Evolutionary conservation across 1,140 invertebrate genomes (phyloP).

Genomic region (Drosophila lacertosa): DNA sequence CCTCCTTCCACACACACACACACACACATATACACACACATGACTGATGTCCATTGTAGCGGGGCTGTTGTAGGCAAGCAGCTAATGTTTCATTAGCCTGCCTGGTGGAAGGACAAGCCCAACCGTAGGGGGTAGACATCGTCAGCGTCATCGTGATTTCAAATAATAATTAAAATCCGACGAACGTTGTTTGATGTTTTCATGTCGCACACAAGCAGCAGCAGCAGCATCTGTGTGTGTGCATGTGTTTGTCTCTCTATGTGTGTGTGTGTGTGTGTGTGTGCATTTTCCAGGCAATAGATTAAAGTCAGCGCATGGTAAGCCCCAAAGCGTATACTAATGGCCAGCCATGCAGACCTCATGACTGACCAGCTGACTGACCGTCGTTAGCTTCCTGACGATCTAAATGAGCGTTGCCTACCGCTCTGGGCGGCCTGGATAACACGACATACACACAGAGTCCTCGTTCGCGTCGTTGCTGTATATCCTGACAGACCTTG

Average conservation of each 20-base stretch:
- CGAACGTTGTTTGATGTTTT: conserved; percentile 63
- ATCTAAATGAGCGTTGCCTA: conserved; percentile 42
- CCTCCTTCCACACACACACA: conserved; percentile 24
- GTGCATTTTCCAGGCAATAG: conserved; percentile 44
- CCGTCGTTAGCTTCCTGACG: conserved; percentile 28
- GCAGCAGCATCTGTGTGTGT: no score
- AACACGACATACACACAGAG: conserved; percentile 4
- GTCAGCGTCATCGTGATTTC: conserved; percentile 54
- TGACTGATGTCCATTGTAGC: conserved; percentile 32
- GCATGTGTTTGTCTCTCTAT: conserved; percentile 1
- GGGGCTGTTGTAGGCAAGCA: conserved; percentile 24
- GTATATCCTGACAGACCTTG: conserved; percentile 20
- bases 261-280: conserved; percentile 9
- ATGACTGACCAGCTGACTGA: conserved; percentile 27
- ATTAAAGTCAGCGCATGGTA: conserved; percentile 49
- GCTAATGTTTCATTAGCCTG: conserved; percentile 56
- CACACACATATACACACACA: conserved; percentile 4
- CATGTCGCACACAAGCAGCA: conserved; percentile 32
- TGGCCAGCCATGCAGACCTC: conserved; percentile 31
- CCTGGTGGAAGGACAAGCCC: not conserved
- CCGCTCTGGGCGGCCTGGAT: conserved; percentile 8
- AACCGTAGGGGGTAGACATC: conserved; percentile 6
- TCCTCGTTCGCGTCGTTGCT: not conserved
- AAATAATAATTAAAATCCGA: conserved; percentile 62
- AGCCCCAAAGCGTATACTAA: conserved; percentile 48